These are phyloP conservation scores for Polyergus mexicanus DNA, from an alignment of 1,140 invertebrate species.

Conservation along the genomic window DNA sequence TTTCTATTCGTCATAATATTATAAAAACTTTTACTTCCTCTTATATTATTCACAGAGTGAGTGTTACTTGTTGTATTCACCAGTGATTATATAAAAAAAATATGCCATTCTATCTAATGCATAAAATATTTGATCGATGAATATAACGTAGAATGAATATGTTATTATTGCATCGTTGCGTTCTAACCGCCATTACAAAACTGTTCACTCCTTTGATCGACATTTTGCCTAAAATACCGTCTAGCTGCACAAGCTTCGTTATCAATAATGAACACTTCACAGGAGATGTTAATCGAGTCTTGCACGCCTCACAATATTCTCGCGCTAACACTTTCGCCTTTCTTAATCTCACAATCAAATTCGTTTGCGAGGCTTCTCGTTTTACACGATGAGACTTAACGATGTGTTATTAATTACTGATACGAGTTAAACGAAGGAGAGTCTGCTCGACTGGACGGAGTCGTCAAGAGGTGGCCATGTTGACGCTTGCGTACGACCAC, in stretches of 20 bases:
- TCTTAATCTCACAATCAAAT: conserved; percentile 64
- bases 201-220: not conserved
- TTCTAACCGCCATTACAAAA: not conserved
- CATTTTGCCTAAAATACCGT: not conserved
- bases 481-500: conserved; percentile 82
- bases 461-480: conserved; percentile 82
- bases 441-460: conserved; percentile 72
- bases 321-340: conserved; percentile 26
- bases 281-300: conserved; percentile 56
- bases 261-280: conserved; percentile 58
- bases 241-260: conserved; percentile 7
- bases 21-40: not conserved
- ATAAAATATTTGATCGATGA: not conserved
- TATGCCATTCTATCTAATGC: not conserved
- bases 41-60: not conserved
- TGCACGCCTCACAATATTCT: conserved; percentile 10
- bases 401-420: conserved; percentile 81
- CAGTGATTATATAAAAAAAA: not conserved
- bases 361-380: conserved; percentile 46
- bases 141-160: not conserved
- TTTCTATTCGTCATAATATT: not conserved
- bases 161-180: not conserved
- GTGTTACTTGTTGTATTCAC: not conserved
- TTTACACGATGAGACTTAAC: conserved; percentile 71
- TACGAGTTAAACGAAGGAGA: conserved; percentile 77